These are phyloP conservation scores for Thrips palmi DNA, from an alignment of 1,140 invertebrate genomes.

Conservation along the genomic window DNA sequence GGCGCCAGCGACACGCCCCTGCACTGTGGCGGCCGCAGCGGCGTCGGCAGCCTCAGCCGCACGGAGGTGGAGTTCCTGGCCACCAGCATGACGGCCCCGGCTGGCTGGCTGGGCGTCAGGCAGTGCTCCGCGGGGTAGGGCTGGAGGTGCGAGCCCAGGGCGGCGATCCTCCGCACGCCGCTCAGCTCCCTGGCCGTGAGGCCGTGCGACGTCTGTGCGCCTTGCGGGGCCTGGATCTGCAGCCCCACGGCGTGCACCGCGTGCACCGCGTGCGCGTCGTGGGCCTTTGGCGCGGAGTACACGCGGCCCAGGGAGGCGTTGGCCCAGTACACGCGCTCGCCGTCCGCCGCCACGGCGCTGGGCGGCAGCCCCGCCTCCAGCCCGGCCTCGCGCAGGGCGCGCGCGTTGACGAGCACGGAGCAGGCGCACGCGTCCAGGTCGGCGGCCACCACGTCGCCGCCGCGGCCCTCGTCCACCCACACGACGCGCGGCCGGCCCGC, in stretches of 20 bases:
- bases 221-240: not conserved
- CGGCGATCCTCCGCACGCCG: slow-evolving; percentile 34
- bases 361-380: slow-evolving; percentile 27
- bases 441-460: slow-evolving; percentile 36
- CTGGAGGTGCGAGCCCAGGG: slow-evolving; percentile 53
- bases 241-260: slow-evolving; percentile 8
- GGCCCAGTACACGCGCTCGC: slow-evolving; percentile 49
- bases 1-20: slow-evolving; percentile 37
- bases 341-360: slow-evolving; percentile 40
- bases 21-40: slow-evolving; percentile 34
- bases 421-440: slow-evolving; percentile 51
- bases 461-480: slow-evolving; percentile 38
- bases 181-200: slow-evolving; percentile 13
- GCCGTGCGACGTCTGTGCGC: too few species aligned
- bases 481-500: slow-evolving; percentile 35
- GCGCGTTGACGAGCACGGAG: slow-evolving; percentile 31
- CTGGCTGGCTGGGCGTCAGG: slow-evolving; percentile 35
- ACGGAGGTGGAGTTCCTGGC: slow-evolving; percentile 39
- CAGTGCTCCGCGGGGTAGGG: slow-evolving; percentile 46
- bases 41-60: slow-evolving; percentile 36
- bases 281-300: slow-evolving; percentile 39
- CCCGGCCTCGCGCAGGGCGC: slow-evolving; percentile 14
- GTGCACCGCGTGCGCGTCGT: too few species aligned
- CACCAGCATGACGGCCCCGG: slow-evolving; percentile 27
- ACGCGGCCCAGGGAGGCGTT: slow-evolving; percentile 36